These are phyloP conservation scores for Diorhabda elongata DNA, from an alignment of 1,140 invertebrate genomes.

Conservation along the genomic window DNA sequence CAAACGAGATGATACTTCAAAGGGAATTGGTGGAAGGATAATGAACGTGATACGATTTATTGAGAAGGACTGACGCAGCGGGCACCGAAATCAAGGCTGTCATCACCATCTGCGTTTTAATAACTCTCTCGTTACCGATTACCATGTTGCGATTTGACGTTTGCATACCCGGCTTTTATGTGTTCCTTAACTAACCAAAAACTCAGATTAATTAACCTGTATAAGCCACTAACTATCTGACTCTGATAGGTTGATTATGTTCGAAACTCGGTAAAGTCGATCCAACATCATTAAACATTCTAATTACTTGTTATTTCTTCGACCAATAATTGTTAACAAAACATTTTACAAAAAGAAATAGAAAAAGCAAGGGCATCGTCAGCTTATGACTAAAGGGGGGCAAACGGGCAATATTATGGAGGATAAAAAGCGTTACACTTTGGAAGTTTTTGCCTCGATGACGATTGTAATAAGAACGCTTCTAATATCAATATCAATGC, in stretches of 20 bases:
- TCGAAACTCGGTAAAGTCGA: conserved; percentile 16
- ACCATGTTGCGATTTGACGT: conserved; percentile 35
- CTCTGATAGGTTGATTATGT: conserved; percentile 33
- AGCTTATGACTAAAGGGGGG: too few species aligned
- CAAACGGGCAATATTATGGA: too few species aligned
- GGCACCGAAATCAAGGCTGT: conserved; percentile 28
- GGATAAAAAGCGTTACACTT: too few species aligned
- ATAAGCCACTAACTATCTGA: conserved; percentile 39
- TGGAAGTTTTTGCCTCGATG: too few species aligned
- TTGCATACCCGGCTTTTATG: conserved; percentile 37
- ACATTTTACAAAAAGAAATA: too few species aligned
- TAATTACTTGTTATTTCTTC: not conserved
- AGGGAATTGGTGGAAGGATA: conserved; percentile 16
- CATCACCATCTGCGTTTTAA: conserved; percentile 38
- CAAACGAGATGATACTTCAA: conserved; percentile 2
- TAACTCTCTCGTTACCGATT: conserved; percentile 43
- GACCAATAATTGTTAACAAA: not conserved
- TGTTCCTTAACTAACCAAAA: conserved; percentile 41
- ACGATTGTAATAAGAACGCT: too few species aligned
- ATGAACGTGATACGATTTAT: conserved; percentile 33
- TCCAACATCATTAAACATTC: conserved; percentile 5
- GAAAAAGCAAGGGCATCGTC: too few species aligned
- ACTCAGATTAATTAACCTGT: conserved; percentile 41
- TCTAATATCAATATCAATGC: too few species aligned
- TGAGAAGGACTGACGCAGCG: conserved; percentile 27